Percentiles rank a stretch among this genome's conserved stretches.
These are phyloP conservation scores for Simalia tracyae DNA, from an alignment of 2,797 vertebrate species.

Conservation along the genomic window DNA sequence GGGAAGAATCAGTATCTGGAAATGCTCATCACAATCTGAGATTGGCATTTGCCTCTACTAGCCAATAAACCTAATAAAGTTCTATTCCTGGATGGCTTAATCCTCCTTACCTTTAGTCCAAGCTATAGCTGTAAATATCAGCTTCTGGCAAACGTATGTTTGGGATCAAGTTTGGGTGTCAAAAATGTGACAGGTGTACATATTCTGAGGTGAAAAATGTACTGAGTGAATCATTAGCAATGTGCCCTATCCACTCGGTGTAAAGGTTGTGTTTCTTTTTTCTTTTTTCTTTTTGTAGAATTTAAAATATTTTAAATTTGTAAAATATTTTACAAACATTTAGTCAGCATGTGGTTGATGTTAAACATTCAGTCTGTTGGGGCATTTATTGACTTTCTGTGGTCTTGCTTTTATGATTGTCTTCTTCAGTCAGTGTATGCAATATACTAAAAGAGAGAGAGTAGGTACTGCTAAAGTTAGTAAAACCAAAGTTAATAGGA, in stretches of 20 bases:
- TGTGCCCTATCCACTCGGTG: neutral
- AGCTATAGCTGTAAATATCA: neutral
- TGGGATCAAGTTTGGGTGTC: neutral
- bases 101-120: neutral
- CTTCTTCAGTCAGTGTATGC: neutral
- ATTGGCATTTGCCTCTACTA: neutral
- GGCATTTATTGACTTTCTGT: neutral
- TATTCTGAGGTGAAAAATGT: neutral
- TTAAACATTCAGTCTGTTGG: neutral
- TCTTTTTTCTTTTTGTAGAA: neutral
- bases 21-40: neutral
- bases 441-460: too few species aligned
- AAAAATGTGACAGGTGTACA: neutral
- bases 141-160: neutral
- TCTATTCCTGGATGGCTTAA: neutral
- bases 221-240: neutral
- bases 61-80: neutral
- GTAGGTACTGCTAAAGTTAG: neutral
- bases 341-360: neutral
- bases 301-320: neutral
- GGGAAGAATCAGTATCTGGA: neutral
- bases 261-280: neutral
- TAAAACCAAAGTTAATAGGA: neutral
- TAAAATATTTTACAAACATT: neutral
- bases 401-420: neutral